Conservation (phyloP, 2,797 vertebrate genomes). For the Euthynnus affinis region DNA sequence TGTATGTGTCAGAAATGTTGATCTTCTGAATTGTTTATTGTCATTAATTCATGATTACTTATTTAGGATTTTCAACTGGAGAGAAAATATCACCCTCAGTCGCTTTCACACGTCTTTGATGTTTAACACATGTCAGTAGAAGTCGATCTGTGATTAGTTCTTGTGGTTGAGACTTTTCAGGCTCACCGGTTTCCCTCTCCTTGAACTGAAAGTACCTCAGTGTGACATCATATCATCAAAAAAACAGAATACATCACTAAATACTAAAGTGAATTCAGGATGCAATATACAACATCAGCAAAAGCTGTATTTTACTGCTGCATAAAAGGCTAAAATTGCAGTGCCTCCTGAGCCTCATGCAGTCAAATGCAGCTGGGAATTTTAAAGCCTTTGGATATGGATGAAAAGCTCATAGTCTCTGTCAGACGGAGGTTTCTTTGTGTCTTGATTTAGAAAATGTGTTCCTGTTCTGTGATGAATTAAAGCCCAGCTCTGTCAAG, state of each 20-base stretch:
- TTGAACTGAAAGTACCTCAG: background rate
- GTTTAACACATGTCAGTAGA: background rate
- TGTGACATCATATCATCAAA: constrained; percentile 26
- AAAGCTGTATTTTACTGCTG: constrained; percentile 48
- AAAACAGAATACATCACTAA: constrained; percentile 15
- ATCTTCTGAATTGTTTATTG: no score
- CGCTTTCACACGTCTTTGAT: background rate
- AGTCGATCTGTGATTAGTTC: background rate
- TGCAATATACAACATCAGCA: constrained; percentile 17
- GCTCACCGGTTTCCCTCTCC: no score
- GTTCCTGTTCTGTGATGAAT: constrained; percentile 40
- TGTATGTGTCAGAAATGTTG: background rate
- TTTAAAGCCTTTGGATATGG: constrained; percentile 32
- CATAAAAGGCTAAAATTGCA: constrained; percentile 46
- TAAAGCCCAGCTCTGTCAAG: constrained; percentile 19
- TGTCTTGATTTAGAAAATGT: constrained; percentile 28
- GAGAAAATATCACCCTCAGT: background rate
- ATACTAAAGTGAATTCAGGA: constrained; percentile 27
- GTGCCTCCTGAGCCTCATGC: constrained; percentile 53
- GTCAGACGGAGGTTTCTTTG: constrained; percentile 33
- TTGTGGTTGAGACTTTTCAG: background rate
- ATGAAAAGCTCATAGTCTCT: constrained; percentile 45
- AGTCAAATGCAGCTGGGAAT: constrained; percentile 57
- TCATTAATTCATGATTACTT: background rate
- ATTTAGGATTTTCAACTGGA: background rate